Evolutionary conservation across 1,140 invertebrate species (phyloP).

Genomic region (Diuraphis noxia): DNA sequence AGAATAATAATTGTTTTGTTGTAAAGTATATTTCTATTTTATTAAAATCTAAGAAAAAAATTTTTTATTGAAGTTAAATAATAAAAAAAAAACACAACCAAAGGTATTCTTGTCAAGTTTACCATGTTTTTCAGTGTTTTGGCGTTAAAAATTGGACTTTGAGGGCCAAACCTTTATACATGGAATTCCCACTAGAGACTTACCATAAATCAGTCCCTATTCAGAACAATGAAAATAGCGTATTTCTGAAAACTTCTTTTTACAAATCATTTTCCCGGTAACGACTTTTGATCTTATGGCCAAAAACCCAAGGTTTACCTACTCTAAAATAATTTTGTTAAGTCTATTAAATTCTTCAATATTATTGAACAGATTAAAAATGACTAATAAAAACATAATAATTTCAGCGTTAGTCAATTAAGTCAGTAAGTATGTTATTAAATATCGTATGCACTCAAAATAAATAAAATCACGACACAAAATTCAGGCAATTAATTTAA

Average conservation of each 20-base stretch:
- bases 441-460: no score
- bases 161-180: not conserved
- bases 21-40: not conserved
- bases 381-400: not conserved
- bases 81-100: conserved; percentile 20
- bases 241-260: conserved; percentile 10
- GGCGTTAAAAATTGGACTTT: conserved; percentile 25
- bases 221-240: not conserved
- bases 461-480: no score
- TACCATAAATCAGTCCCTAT: not conserved
- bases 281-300: not conserved
- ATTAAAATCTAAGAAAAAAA: not conserved
- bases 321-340: not conserved
- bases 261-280: conserved; percentile 9
- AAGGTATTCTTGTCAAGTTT: not conserved
- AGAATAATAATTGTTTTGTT: not conserved
- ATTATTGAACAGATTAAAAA: not conserved
- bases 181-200: not conserved
- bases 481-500: no score
- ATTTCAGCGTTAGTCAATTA: not conserved
- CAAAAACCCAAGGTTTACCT: not conserved
- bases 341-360: not conserved
- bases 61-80: not conserved
- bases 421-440: not conserved
- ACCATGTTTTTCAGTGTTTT: not conserved